A percentile compares a stretch with the other conserved stretches of the same genome.
phyloP scores from a whole-genome alignment of 2,113 vertebrate genomes.

The Eubucco bourcierii region DNA sequence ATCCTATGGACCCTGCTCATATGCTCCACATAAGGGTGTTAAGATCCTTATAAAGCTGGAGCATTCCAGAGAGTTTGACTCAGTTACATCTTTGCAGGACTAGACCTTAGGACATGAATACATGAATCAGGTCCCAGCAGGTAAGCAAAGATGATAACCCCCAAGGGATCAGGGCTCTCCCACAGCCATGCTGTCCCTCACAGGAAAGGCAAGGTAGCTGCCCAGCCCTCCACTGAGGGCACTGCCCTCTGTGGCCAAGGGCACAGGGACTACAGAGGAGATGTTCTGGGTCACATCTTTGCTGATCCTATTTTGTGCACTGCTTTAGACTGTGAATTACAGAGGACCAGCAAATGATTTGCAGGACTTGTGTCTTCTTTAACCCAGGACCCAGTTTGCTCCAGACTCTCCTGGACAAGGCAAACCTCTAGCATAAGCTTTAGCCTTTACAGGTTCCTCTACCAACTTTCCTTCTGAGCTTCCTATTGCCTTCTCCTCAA shows the following conservation, averaged over 20 bases:
- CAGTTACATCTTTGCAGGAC: not conserved
- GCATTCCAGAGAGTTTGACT: not conserved
- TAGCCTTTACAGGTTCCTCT: not conserved
- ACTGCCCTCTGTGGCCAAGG: not conserved
- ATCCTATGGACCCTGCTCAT: not conserved
- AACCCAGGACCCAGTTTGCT: not conserved
- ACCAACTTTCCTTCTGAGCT: not conserved
- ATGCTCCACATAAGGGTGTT: not conserved
- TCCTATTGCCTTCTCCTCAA: not conserved
- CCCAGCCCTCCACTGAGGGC: not conserved
- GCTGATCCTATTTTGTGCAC: not conserved
- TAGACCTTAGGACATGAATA: not conserved
- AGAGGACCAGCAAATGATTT: not conserved
- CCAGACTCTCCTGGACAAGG: not conserved
- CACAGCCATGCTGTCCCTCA: accelerated
- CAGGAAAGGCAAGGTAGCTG: not conserved
- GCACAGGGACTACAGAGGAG: not conserved
- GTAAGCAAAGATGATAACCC: not conserved
- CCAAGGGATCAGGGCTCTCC: not conserved
- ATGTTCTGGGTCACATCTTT: not conserved
- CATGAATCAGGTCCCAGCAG: not conserved
- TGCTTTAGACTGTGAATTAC: not conserved
- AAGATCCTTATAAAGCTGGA: not conserved
- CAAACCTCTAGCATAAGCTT: not conserved
- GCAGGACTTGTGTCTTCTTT: not conserved